These are phyloP conservation scores for Miltochrista miniata DNA, from an alignment of 2,888 invertebrate genomes.

Conservation along the genomic window DNA sequence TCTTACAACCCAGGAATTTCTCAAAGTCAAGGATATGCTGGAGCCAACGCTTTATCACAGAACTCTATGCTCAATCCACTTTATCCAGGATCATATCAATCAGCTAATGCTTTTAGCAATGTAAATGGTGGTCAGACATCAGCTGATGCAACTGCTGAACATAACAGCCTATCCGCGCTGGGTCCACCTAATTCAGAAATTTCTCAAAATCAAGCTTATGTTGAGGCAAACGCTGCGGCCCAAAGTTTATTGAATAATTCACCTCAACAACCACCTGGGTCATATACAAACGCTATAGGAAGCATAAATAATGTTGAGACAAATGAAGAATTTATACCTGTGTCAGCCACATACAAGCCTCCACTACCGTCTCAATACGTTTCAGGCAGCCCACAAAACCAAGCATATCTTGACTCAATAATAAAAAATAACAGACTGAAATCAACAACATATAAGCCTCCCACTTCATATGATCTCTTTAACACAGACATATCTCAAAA, in stretches of 20 bases:
- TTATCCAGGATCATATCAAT: constrained; percentile 1
- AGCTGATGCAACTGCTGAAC: constrained; percentile 1
- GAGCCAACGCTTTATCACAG: constrained; percentile 6
- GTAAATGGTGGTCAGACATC: neutral
- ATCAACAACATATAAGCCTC: constrained; percentile 1
- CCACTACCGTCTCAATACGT: constrained; percentile 13
- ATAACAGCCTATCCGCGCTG: neutral
- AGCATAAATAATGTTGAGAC: neutral
- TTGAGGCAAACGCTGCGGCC: neutral
- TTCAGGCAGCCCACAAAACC: constrained; percentile 1
- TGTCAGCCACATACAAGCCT: constrained; percentile 16
- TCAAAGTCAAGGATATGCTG: constrained; percentile 4
- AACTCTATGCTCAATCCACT: neutral
- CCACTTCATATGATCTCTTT: neutral
- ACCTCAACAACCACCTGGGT: neutral
- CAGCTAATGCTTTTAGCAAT: constrained; percentile 3
- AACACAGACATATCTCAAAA: constrained; percentile 8
- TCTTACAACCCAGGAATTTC: neutral
- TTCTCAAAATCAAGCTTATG: neutral
- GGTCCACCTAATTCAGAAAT: neutral
- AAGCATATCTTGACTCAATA: neutral
- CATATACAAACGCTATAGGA: neutral
- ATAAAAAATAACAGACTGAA: neutral
- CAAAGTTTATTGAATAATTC: neutral
- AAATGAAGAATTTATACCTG: neutral